Base-by-base conservation (phyloP, 2,797 vertebrate species). In the Pipistrellus pygmaeus region DNA sequence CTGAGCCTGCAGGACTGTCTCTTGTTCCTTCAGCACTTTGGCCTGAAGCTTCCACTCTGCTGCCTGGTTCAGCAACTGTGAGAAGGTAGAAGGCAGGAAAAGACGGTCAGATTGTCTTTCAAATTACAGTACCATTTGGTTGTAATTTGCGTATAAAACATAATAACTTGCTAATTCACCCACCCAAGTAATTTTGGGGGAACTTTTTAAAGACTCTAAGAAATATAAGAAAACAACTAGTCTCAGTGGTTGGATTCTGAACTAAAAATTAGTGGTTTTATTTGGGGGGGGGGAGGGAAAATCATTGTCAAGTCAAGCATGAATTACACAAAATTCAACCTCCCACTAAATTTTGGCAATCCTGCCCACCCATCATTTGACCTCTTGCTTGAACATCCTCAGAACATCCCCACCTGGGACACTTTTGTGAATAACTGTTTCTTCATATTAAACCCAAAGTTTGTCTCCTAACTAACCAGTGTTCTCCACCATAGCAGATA, bases 31-130 rank as follows among this genome's bases (percentile, higher is more conserved):
- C 98, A 99, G 98, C 98, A 99, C 98, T 97, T 99, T 99, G 98
- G 99, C 98, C 97, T 99, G 99, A 92, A 99, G 98, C 97, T 99
- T 99, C 99, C 99, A 99, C 97, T 99, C 99, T 97, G 99, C 99
- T 60, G 99, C 99, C 98, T 99, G 99, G 98, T 98, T 99, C 98
- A 99, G 99, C 98, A 99, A 98, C 99, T 99, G 97, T 93, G 96
- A 98, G 98, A 86, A 77, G 72, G 96, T 23, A 92, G 85, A 81
- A 95, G 2, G 11, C 68, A 68, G 5, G 10, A 23, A 57, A 86
- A 87, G 48, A 72, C 9, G 0, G 35, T 93, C 73, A 75, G 3
- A 13, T 66, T 57, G 30, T 57, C 68, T 93, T 81, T 73, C 38
- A 21, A 18, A 21, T 78, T 11, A n/a, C n/a, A n/a, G n/a, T n/a